Evolutionary conservation across 2,888 invertebrate species (phyloP).

Genomic region (Amblyjoppa proteus): DNA sequence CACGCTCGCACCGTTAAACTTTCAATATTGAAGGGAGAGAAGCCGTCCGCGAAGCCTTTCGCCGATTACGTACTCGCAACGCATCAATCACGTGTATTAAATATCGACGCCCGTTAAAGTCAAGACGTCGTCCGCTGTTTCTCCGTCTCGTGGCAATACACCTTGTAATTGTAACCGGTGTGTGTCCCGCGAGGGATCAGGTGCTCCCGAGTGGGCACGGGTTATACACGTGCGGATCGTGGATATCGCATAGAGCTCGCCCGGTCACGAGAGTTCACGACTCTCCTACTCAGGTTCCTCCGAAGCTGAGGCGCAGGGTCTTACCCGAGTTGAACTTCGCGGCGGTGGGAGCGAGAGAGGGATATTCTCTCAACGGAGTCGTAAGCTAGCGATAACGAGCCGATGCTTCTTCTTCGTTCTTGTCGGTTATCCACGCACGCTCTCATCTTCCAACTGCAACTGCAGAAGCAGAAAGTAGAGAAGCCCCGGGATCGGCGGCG

Average conservation of each 20-base stretch:
- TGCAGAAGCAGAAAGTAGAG: constrained; percentile 47
- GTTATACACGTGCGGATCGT: constrained; percentile 48
- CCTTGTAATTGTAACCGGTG: constrained; percentile 58
- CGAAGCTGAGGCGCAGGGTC: constrained; percentile 17
- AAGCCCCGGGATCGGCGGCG: constrained; percentile 14
- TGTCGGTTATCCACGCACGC: constrained; percentile 49
- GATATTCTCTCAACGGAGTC: constrained; percentile 44
- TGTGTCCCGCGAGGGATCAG: constrained; percentile 50
- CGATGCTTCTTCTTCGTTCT: constrained; percentile 60
- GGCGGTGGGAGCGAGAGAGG: constrained; percentile 5
- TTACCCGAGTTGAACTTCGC: constrained; percentile 38
- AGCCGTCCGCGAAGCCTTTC: constrained; percentile 3
- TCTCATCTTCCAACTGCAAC: constrained; percentile 48
- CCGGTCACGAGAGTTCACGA: constrained; percentile 66
- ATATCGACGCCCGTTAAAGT: constrained; percentile 22
- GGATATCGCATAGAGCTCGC: constrained; percentile 55
- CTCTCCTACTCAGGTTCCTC: constrained; percentile 52
- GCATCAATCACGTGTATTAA: neutral
- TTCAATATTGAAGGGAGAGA: constrained; percentile 7
- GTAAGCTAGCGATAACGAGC: constrained; percentile 67
- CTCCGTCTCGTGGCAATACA: constrained; percentile 30
- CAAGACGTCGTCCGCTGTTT: constrained; percentile 23
- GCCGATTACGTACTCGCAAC: constrained; percentile 4
- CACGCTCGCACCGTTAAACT: neutral
- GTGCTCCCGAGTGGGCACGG: constrained; percentile 55